These are phyloP conservation scores for Chrysocyon brachyurus DNA, from an alignment of 2,797 vertebrate genomes.

Conservation along the genomic window DNA sequence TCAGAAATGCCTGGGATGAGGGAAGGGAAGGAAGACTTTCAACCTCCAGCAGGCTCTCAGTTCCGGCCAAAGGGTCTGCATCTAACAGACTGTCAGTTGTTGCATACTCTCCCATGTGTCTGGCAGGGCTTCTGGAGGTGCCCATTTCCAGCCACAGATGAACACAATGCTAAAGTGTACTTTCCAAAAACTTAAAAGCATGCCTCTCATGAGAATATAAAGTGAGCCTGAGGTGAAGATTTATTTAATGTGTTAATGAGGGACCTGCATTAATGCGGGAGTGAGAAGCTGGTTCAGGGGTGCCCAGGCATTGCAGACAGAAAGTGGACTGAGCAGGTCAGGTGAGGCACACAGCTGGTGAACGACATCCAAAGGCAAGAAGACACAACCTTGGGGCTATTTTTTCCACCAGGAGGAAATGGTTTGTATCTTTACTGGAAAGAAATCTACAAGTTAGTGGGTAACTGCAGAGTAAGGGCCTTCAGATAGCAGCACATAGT, in stretches of 20 bases:
- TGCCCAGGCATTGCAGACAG: fast-evolving
- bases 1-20: background rate
- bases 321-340: background rate
- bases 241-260: background rate
- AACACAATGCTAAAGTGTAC: background rate
- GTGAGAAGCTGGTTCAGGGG: background rate
- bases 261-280: background rate
- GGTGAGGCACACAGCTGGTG: too few species aligned
- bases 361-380: background rate
- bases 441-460: background rate
- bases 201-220: background rate
- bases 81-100: background rate
- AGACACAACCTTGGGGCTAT: background rate
- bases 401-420: background rate
- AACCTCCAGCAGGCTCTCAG: background rate
- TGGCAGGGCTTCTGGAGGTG: background rate
- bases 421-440: background rate
- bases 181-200: background rate
- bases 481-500: background rate
- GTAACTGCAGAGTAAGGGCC: background rate
- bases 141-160: background rate
- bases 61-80: background rate
- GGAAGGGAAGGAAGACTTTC: background rate
- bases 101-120: fast-evolving
- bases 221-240: background rate